Conservation (phyloP, 2,797 vertebrate species). For the Avahi laniger region DNA sequence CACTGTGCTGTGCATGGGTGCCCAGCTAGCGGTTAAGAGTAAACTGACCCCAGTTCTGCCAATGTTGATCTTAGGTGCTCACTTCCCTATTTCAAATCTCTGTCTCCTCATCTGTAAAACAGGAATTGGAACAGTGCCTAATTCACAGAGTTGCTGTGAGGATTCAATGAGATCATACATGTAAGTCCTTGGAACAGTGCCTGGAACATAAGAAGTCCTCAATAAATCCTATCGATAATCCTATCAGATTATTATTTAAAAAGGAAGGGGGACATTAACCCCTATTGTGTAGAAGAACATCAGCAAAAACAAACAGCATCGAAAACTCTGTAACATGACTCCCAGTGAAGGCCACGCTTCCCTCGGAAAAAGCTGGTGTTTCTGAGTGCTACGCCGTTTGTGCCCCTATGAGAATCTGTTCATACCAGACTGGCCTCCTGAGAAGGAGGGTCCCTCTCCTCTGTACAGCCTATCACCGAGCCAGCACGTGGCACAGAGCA, state of each 20-base stretch:
- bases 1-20: not conserved
- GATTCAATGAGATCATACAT: not conserved
- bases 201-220: not conserved
- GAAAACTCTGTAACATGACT: fast-evolving
- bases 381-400: fast-evolving
- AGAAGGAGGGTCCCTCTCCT: not conserved
- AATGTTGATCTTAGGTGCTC: no score
- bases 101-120: not conserved
- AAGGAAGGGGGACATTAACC: not conserved
- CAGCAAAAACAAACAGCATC: not conserved
- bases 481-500: not conserved
- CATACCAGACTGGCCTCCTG: not conserved
- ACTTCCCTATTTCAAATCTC: not conserved
- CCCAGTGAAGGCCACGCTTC: not conserved
- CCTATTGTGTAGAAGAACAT: not conserved
- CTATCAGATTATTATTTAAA: not conserved
- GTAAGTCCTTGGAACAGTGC: not conserved
- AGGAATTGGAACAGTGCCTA: not conserved
- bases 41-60: not conserved
- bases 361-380: not conserved
- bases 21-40: fast-evolving
- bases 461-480: fast-evolving
- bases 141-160: not conserved
- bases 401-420: no score
- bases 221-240: not conserved